Evolutionary conservation across 2,113 vertebrate genomes (phyloP), one percentile per base, ranked within the genome.

Genomic region (Grallaria varia): DNA sequence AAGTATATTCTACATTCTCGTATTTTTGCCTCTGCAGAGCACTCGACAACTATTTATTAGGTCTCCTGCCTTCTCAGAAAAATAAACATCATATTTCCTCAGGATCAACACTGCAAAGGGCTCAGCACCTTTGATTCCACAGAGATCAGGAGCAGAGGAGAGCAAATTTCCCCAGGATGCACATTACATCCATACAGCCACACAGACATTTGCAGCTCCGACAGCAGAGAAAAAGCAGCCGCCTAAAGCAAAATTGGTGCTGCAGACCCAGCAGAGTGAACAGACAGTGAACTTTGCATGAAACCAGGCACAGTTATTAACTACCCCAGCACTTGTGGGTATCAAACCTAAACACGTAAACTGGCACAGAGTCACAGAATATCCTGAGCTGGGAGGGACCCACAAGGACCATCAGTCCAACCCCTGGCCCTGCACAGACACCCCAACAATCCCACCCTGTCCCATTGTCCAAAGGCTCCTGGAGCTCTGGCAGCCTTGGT

Each of bases 171-270:
- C 22, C 10, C 44, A 44, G 50, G 14, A 30, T 1, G 2, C 35
- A 3, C 12, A 1, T 42, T 4, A 0, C 2, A 8, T 2, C 80
- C 18, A 50, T 8, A 8, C n/a, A 15, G 7, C 42, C 10, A 2
- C 7, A 16, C 2, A 14, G 4, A 20, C 42, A 3, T 4, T 4
- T 39, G 5, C 66, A 59, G 2, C 28, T 4, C 4, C 75, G 27
- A 20, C 27, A 17, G 58, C 83, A 52, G 33, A 66, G 52, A 3
- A 49, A 6, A 31, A 62, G n/a, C 42, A 39, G 24, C 20, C 33
- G 66, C 15, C 6, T 1, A 44, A 33, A 39, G 22, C 24, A 44
- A 28, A 59, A 56, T 1, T 19, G 11, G n/a, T 47, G 44, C 73
- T 62, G 69, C 21, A 72, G 66, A 35, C 42, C 50, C 56, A 39